Evolutionary conservation across 1,140 invertebrate species (phyloP), one percentile per base, ranked within the genome.

Genomic region (Vanessa atalanta): DNA sequence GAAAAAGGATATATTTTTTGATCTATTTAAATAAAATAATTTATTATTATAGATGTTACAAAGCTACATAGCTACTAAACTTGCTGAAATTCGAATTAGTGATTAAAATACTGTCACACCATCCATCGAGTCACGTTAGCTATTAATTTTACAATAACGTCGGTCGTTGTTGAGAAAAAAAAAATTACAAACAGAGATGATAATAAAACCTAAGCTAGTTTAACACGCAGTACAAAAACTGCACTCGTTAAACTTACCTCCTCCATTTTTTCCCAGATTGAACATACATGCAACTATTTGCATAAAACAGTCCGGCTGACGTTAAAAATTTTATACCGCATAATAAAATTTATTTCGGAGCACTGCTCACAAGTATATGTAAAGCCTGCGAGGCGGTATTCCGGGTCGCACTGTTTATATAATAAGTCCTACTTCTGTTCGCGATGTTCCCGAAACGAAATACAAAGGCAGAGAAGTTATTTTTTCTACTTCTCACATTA

Each of bases 401-500:
- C 64, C 64, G 67, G 61, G 69, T 73, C 72, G 69, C 75, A 66
- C 67, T 83, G 79, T 79, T 84, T 82, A 81, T 77, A 83, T 79
- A 79, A 79, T 66, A 72, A 79, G 78, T 73, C 70, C 50, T 65
- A 66, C 55, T n/a, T 65, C 64, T 47, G 66, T 8, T 72, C 74
- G 47, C n/a, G 65, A 61, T 57, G 71, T 70, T 72, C 70, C 57
- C 60, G 51, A 37, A 61, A 70, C 47, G 72, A 72, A 72, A 82
- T 77, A 75, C 73, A 83, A 82, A 83, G 76, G 82, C 85, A 83
- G 85, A 81, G 53, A 87, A 88, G 60, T 89, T 86, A 83, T 85
- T 83, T 88, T 86, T 79, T 78, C 79, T 80, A 81, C 77, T 84
- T 73, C 70, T 79, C 79, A 81, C 87, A 88, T 90, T 90, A 90